Base-by-base conservation (phyloP, 2,113 vertebrate genomes). In the Bubalus kerabau region DNA sequence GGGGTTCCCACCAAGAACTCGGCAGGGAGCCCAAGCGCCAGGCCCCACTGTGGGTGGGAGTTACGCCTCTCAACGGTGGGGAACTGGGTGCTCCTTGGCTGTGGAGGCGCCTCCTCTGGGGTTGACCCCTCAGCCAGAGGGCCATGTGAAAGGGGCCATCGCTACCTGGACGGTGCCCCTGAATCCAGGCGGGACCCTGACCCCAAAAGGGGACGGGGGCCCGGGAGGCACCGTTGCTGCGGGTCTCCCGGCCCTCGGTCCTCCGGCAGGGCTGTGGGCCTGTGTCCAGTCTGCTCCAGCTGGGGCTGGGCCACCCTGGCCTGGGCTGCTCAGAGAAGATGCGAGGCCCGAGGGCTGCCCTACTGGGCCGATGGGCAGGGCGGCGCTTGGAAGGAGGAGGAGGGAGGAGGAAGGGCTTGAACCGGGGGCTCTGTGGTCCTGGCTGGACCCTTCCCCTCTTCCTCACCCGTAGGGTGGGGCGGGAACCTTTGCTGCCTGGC, bases 91-190 rank as follows among this genome's bases (percentile, higher is more conserved):
- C 13, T 48, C 19, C 36, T 74, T 1, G 8, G 54, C 80, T 23
- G 9, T 11, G 59, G 26, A 56, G 67, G 14, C 23, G 26, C 7
- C 32, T 24, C 11, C 7, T 48, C 60, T 4, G 48, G 90, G 56
- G 48, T 15, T 6, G 9, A 30, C 13, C 15, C 10, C 7, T 17
- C 21, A n/a, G 64, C 16, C 21, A 4, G 32, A 87, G 54, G 32
- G 4, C 56, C 10, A 9, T 3, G 6, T 28, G 54, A 15, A 15
- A 13, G 36, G 80, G 13, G 24, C 23, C 7, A 0, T 8, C 0
- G 0, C 7, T 32, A 0, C n/a, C 1, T 0, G 10, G 52, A 28
- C 0, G 0, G 64, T 0, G 40, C 2, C 21, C 30, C 52, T 1
- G 4, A 14, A 11, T 24, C 28, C 40, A 4, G 5, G 3, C 6